Evolutionary conservation across 2,113 vertebrate genomes (phyloP).

Genomic region (Chrysemys picta): DNA sequence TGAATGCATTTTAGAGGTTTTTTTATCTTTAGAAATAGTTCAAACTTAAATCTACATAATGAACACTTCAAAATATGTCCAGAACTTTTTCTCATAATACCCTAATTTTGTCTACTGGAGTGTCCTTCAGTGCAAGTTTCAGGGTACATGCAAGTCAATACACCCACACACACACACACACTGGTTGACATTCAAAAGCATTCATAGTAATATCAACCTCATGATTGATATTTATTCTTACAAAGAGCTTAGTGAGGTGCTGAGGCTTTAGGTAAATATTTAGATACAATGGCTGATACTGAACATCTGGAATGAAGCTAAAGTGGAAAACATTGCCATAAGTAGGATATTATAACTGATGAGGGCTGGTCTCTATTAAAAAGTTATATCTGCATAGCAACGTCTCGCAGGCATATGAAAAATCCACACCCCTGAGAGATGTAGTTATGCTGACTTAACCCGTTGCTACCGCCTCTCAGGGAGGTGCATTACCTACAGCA

Average conservation of each 20-base stretch:
- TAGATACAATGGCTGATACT: neutral
- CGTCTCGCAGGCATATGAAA: neutral
- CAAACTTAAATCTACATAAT: slow-evolving; percentile 6
- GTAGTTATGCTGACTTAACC: neutral
- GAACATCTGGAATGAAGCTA: neutral
- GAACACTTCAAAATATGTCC: neutral
- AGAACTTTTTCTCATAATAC: neutral
- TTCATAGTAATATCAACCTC: slow-evolving; percentile 1
- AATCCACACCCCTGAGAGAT: neutral
- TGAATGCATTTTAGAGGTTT: slow-evolving; percentile 11
- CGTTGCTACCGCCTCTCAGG: neutral
- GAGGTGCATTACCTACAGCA: neutral
- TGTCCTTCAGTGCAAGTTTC: slow-evolving; percentile 20
- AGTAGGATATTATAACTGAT: neutral
- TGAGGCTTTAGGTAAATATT: neutral
- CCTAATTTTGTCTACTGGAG: slow-evolving; percentile 33
- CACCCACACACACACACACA: neutral
- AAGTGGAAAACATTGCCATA: neutral
- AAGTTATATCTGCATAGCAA: neutral
- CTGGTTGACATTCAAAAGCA: neutral
- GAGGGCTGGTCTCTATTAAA: neutral
- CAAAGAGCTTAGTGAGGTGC: neutral
- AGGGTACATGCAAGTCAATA: slow-evolving; percentile 20
- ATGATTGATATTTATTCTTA: slow-evolving; percentile 5
- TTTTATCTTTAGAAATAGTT: slow-evolving; percentile 54